These are phyloP conservation scores for Aegithalos caudatus DNA, from an alignment of 2,113 vertebrate species.

Conservation along the genomic window DNA sequence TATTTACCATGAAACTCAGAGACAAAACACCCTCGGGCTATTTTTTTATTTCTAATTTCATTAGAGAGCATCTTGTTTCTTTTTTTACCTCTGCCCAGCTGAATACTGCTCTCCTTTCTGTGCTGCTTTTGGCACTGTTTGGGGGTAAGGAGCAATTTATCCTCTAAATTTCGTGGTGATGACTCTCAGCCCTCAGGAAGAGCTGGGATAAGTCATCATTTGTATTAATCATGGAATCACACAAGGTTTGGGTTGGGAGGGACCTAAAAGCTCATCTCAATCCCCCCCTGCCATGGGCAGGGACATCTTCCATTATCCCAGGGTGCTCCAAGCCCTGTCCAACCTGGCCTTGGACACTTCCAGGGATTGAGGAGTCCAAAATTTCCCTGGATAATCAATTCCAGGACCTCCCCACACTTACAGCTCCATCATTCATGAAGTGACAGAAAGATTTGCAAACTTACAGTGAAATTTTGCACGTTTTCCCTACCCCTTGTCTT, in stretches of 20 bases:
- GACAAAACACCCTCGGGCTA: background rate
- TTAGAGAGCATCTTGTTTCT: background rate
- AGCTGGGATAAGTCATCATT: background rate
- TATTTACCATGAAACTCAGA: conserved; percentile 13
- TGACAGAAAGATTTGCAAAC: background rate
- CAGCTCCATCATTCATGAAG: background rate
- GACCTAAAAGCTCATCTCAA: background rate
- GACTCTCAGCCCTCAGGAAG: background rate
- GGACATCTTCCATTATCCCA: background rate
- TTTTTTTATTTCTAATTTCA: background rate
- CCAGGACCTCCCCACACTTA: background rate
- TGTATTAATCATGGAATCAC: background rate
- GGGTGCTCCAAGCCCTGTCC: background rate
- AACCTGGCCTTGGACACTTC: background rate
- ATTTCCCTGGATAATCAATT: background rate
- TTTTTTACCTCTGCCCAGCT: background rate
- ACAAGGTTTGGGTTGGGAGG: background rate
- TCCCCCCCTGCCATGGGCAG: background rate
- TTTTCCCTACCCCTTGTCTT: background rate
- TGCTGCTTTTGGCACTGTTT: background rate
- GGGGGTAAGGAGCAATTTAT: background rate
- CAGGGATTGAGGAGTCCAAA: background rate
- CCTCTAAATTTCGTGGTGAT: background rate
- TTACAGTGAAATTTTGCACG: background rate
- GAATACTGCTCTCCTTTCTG: background rate